Conservation (phyloP, 2,888 invertebrate species). For the Drosophila macrospina region DNA sequence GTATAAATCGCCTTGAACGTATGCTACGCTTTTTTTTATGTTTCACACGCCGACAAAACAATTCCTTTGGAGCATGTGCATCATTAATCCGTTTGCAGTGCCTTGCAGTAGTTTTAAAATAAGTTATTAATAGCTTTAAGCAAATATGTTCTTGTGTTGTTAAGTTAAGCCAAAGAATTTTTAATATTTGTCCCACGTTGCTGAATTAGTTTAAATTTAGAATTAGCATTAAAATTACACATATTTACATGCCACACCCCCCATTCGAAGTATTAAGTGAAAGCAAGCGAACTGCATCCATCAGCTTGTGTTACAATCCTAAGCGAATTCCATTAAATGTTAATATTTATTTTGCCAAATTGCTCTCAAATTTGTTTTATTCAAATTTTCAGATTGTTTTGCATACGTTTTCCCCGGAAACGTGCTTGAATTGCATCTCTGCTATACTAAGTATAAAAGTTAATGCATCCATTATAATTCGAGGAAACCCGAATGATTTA, state of each 20-base stretch:
- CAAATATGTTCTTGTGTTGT: constrained; percentile 19
- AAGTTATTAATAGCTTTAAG: constrained; percentile 16
- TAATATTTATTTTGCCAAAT: constrained; percentile 25
- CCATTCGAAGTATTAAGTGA: constrained; percentile 45
- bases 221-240: neutral
- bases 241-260: constrained; percentile 13
- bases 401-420: constrained; percentile 41
- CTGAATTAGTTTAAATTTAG: constrained; percentile 23
- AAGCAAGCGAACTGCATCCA: constrained; percentile 19
- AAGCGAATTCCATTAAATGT: constrained; percentile 33
- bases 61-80: constrained; percentile 2
- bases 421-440: constrained; percentile 51
- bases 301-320: constrained; percentile 26
- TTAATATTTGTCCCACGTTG: constrained; percentile 14
- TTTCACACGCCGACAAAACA: constrained; percentile 11
- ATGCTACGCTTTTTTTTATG: constrained; percentile 28
- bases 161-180: constrained; percentile 59
- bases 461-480: constrained; percentile 19
- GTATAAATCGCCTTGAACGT: constrained; percentile 14
- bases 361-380: constrained; percentile 25
- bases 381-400: constrained; percentile 44
- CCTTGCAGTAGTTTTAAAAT: constrained; percentile 35
- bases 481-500: constrained; percentile 33
- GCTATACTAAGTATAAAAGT: constrained; percentile 12
- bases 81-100: constrained; percentile 7